Conservation (phyloP, 2,113 vertebrate genomes). For the Xenopus laevis region DNA sequence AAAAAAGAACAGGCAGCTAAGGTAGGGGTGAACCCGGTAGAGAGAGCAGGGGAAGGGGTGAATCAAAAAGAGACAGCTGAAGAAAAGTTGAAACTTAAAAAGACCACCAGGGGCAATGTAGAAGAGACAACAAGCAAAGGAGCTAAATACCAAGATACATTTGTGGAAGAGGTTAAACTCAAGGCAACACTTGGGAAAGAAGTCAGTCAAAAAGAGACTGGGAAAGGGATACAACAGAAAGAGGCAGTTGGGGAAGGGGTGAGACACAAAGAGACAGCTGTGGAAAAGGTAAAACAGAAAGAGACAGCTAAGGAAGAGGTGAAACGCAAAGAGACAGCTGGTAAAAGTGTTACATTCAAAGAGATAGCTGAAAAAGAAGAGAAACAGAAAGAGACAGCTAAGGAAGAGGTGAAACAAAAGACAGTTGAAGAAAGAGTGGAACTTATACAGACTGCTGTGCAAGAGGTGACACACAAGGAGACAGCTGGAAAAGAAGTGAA, state of each 20-base stretch:
- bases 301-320: not conserved
- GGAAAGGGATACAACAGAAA: not conserved
- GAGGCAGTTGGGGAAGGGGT: constrained; percentile 11
- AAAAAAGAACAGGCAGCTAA: not conserved
- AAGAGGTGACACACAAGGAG: not conserved
- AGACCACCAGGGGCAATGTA: not conserved
- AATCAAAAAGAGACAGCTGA: not conserved
- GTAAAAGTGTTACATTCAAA: no score
- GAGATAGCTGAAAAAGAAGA: not conserved
- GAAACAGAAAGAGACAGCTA: not conserved
- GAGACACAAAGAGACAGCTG: not conserved
- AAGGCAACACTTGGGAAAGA: not conserved
- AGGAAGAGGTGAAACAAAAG: not conserved
- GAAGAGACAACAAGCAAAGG: no score
- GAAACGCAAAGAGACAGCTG: not conserved
- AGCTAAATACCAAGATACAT: no score
- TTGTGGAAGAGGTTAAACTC: no score
- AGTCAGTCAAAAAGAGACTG: not conserved
- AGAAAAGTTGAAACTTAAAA: not conserved
- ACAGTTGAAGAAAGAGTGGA: not conserved
- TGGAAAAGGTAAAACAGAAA: not conserved
- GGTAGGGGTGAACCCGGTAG: not conserved
- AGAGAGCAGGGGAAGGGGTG: not conserved
- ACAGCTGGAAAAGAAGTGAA: not conserved
- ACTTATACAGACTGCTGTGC: not conserved